A percentile compares a stretch with the other conserved stretches of the same genome.
Evolutionary conservation across 2,888 invertebrate species (phyloP).

Genomic region (Entomobrya proxima): DNA sequence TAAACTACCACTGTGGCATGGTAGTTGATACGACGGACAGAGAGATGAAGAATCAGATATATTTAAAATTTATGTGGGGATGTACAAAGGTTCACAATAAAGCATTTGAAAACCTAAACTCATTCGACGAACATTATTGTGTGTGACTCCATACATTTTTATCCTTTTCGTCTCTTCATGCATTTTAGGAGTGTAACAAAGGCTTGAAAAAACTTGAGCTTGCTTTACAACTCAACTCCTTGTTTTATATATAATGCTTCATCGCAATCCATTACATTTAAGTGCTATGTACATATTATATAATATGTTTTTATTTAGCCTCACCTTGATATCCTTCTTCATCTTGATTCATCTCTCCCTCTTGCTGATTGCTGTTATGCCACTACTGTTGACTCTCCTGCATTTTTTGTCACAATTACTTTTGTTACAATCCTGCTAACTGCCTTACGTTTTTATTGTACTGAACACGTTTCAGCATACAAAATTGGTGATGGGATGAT

Average conservation of each 20-base stretch:
- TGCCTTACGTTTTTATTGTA: conserved; percentile 47
- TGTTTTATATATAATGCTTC: conserved; percentile 49
- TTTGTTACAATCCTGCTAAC: conserved; percentile 43
- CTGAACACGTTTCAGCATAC: conserved; percentile 23
- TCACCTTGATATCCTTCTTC: conserved; percentile 49
- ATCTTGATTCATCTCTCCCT: conserved; percentile 47
- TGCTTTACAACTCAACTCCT: conserved; percentile 61
- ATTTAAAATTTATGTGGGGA: conserved; percentile 45
- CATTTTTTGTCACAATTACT: conserved; percentile 55
- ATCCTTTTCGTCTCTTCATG: conserved; percentile 27
- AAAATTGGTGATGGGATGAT: conserved; percentile 16
- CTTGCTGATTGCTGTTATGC: conserved; percentile 49
- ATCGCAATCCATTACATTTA: conserved; percentile 51
- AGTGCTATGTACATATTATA: background rate
- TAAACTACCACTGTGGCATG: background rate
- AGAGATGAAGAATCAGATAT: conserved; percentile 36
- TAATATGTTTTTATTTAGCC: conserved; percentile 36
- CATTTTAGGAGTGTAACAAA: conserved; percentile 41
- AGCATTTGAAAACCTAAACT: background rate
- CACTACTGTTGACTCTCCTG: conserved; percentile 44
- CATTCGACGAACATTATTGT: background rate
- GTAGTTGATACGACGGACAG: background rate
- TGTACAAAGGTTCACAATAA: conserved; percentile 39
- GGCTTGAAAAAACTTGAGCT: conserved; percentile 16
- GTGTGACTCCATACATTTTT: conserved; percentile 10